Evolutionary conservation across 2,113 vertebrate species (phyloP), one percentile per base, ranked within the genome.

Genomic region (Isichthys henryi): DNA sequence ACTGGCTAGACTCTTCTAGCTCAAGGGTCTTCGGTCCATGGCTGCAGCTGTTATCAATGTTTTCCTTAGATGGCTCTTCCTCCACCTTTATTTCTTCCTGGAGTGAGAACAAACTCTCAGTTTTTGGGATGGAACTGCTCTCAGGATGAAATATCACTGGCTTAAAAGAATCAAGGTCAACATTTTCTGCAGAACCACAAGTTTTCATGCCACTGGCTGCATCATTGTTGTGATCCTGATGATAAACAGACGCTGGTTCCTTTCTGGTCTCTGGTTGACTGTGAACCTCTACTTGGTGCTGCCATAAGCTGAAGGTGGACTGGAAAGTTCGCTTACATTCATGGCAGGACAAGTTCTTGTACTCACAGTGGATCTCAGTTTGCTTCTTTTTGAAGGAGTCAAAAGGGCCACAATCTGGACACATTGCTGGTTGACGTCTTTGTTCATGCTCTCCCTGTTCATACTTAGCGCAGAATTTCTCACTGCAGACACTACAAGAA

Each of bases 301-400:
- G 97, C 98, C 98, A 99, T 91, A 99, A 99, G 91, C 98, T 99
- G 93, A 99, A 99, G 90, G 98, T 98, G 21, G 98, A 98, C 92
- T 99, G 99, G 94, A 99, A 99, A 87, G 97, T 99, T 58, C 97
- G 97, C 97, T 99, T 99, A 90, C 98, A 99, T 92, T 99, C 97
- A 1, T 99, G 96, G 92, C 98, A 99, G 3, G 98, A 99, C 86
- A 99, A 96, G 92, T 97, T 98, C 93, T 97, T 97, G 95, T 98
- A 98, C 91, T 98, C 98, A 88, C 98, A 99, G 88, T 97, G 96
- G 88, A 93, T 92, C 94, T 99, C 98, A 0, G 99, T 98, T 91
- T 98, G 97, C 19, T 95, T 97, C 92, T 97, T 98, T 90, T 98
- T 96, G 31, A 94, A 92, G 2, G 97, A 95, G 86, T 96, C 97